These are phyloP conservation scores for Cirrhinus molitorella DNA, from an alignment of 2,797 vertebrate species.

Conservation along the genomic window DNA sequence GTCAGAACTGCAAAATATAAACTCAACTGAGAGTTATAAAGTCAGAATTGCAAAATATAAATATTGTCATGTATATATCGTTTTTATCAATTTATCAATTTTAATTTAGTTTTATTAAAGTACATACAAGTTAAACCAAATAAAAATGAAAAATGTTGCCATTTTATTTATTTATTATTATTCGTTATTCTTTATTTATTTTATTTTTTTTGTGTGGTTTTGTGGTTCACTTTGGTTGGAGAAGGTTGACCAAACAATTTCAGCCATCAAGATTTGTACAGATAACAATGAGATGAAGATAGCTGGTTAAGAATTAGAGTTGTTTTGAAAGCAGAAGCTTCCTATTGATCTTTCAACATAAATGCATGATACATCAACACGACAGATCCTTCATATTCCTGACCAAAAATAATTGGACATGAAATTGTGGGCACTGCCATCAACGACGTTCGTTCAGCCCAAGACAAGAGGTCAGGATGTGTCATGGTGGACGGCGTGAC, in stretches of 20 bases:
- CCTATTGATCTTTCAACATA: neutral
- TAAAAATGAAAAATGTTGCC: too few species aligned
- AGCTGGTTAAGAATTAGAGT: neutral
- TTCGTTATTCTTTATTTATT: too few species aligned
- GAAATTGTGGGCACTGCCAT: conserved; percentile 8
- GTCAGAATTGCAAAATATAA: too few species aligned
- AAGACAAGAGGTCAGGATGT: conserved; percentile 48
- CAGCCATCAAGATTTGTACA: neutral
- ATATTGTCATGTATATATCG: too few species aligned
- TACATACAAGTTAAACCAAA: too few species aligned
- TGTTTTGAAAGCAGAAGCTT: neutral
- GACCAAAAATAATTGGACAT: conserved; percentile 3
- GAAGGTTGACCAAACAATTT: neutral
- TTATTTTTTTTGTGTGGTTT: too few species aligned
- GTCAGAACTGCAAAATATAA: too few species aligned
- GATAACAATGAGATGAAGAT: conserved; percentile 7
- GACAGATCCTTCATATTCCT: neutral
- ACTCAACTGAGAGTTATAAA: too few species aligned
- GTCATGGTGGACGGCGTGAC: conserved; percentile 39
- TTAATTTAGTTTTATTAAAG: too few species aligned
- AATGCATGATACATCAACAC: conserved; percentile 5
- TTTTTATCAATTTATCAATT: too few species aligned
- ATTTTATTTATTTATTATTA: too few species aligned
- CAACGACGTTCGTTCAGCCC: conserved; percentile 2
- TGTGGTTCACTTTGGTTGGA: too few species aligned